phyloP scores from a whole-genome alignment of 2,113 vertebrate genomes.

The Neoarius graeffei region DNA sequence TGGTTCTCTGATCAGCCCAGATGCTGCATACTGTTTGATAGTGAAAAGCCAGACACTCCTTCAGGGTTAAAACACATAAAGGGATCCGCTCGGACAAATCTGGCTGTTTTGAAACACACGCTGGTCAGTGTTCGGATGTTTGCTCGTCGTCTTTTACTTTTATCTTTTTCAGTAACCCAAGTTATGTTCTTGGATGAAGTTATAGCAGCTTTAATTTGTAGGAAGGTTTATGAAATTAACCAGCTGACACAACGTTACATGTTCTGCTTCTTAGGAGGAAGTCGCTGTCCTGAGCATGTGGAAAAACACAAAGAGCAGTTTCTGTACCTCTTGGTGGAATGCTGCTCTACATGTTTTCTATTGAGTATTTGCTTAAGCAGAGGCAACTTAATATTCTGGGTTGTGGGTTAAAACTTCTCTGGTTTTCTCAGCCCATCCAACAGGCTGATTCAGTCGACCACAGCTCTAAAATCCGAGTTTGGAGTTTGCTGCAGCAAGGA shows the following conservation, averaged over 20 bases:
- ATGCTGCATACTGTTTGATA: slow-evolving; percentile 34
- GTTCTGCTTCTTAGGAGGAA: not conserved
- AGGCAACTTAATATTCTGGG: slow-evolving; percentile 4
- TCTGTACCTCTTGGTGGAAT: slow-evolving; percentile 26
- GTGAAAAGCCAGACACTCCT: slow-evolving; percentile 45
- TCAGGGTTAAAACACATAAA: not conserved
- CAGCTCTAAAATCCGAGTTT: not conserved
- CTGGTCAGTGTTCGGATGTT: not conserved
- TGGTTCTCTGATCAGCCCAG: slow-evolving; percentile 61
- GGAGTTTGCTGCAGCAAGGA: slow-evolving; percentile 4
- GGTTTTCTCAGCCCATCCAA: slow-evolving; percentile 16
- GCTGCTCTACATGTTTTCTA: slow-evolving; percentile 27
- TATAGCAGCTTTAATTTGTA: not conserved
- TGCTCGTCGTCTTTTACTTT: not conserved
- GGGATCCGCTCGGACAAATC: not conserved
- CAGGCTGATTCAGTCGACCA: not conserved
- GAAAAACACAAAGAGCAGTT: not conserved
- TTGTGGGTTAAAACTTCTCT: not conserved
- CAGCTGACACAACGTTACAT: not conserved
- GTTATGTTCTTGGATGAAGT: not conserved
- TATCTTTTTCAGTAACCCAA: not conserved
- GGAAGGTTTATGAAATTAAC: not conserved
- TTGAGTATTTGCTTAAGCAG: slow-evolving; percentile 3
- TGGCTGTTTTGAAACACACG: not conserved
- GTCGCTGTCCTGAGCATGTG: not conserved